Evolutionary conservation across 2,888 invertebrate species (phyloP).

Genomic region (Sesia apiformis): DNA sequence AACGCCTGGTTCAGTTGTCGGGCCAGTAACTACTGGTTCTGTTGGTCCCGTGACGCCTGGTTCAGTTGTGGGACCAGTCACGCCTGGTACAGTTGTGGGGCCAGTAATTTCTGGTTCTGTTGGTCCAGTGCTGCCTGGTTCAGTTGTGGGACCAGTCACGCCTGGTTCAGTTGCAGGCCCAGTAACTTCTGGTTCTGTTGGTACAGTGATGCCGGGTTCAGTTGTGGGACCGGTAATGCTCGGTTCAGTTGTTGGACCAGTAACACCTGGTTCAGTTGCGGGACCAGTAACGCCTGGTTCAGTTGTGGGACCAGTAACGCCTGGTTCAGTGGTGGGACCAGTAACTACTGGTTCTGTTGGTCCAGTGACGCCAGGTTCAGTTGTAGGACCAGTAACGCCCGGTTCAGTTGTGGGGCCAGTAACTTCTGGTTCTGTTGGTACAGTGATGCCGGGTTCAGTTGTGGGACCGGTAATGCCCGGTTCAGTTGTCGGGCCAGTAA

Average conservation of each 20-base stretch:
- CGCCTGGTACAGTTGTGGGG: not conserved
- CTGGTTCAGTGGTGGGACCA: constrained; percentile 2
- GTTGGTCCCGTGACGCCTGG: constrained; percentile 2
- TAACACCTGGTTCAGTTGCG: not conserved
- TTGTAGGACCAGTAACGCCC: not conserved
- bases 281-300: not conserved
- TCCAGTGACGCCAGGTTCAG: constrained; percentile 3
- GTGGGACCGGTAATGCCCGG: not conserved
- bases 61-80: constrained; percentile 2
- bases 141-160: not conserved
- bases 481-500: not conserved
- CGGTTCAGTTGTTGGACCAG: constrained; percentile 1
- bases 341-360: not conserved
- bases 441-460: too few species aligned
- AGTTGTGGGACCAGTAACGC: not conserved
- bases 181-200: not conserved
- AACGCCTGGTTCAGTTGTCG: not conserved
- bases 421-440: not conserved
- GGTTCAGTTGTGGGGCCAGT: not conserved
- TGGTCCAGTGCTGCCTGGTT: not conserved
- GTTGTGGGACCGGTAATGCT: not conserved
- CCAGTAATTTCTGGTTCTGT: constrained; percentile 3
- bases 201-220: not conserved
- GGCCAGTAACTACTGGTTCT: not conserved
- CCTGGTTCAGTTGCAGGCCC: not conserved